These are phyloP conservation scores for Alloplasta piceator DNA, from an alignment of 2,888 invertebrate species.

Conservation along the genomic window DNA sequence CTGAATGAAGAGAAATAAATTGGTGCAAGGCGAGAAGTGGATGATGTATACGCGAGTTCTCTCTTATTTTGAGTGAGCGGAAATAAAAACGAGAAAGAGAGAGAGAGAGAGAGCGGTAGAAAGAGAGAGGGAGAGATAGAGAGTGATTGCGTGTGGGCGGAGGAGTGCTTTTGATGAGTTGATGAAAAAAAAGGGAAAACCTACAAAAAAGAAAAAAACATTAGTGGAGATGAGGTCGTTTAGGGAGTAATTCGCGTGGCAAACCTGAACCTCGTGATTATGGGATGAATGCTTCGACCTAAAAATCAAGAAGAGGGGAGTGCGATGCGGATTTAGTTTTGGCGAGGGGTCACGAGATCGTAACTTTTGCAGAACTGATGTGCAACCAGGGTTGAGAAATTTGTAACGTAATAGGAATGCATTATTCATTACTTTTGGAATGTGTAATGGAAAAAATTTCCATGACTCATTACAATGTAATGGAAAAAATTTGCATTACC, in stretches of 20 bases:
- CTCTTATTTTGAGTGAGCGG: neutral
- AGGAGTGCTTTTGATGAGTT: constrained; percentile 51
- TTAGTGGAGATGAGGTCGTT: neutral
- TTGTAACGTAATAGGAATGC: too few species aligned
- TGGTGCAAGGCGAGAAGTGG: constrained; percentile 27
- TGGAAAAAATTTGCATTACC: too few species aligned
- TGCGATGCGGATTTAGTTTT: constrained; percentile 8
- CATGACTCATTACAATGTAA: too few species aligned
- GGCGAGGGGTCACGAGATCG: neutral
- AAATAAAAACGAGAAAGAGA: constrained; percentile 14
- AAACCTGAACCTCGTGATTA: constrained; percentile 28
- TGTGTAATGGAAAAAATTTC: too few species aligned
- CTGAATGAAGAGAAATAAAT: constrained; percentile 30
- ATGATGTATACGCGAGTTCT: neutral
- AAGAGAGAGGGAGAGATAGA: neutral
- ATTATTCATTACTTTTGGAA: too few species aligned
- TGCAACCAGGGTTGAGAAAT: too few species aligned
- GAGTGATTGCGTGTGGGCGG: constrained; percentile 10
- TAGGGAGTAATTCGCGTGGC: constrained; percentile 21
- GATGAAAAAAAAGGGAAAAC: constrained; percentile 3
- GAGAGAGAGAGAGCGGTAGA: constrained; percentile 5
- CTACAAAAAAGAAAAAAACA: constrained; percentile 3
- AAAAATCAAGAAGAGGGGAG: neutral
- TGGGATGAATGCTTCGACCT: constrained; percentile 18
- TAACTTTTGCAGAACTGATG: too few species aligned